phyloP scores from a whole-genome alignment of 2,113 vertebrate species.

The Stomatorhinus ivindoensis region DNA sequence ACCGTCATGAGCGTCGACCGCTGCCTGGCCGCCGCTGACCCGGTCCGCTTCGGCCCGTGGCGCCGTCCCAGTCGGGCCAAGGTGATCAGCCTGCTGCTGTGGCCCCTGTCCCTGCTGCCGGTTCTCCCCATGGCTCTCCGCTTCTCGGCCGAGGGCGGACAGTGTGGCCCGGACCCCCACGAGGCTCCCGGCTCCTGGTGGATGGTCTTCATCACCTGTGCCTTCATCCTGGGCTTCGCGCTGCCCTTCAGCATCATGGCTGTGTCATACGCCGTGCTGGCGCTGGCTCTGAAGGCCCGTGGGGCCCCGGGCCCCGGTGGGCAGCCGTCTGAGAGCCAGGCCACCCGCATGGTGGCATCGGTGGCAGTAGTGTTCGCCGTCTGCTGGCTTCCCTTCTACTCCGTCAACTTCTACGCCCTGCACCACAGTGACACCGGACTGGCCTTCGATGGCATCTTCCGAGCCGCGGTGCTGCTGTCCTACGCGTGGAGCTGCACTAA shows the following conservation, averaged over 20 bases:
- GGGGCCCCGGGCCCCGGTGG: slow-evolving; percentile 21
- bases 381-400: slow-evolving; percentile 68
- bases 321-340: slow-evolving; percentile 48
- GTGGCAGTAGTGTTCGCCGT: slow-evolving; percentile 57
- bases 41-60: slow-evolving; percentile 51
- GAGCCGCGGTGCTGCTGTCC: slow-evolving; percentile 59
- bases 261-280: slow-evolving; percentile 45
- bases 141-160: slow-evolving; percentile 42
- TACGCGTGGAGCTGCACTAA: slow-evolving; percentile 69
- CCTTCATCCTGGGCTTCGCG: slow-evolving; percentile 61
- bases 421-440: slow-evolving; percentile 6
- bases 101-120: slow-evolving; percentile 57
- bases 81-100: slow-evolving; percentile 48
- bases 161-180: slow-evolving; percentile 45
- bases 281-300: slow-evolving; percentile 43
- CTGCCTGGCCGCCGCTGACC: slow-evolving; percentile 56
- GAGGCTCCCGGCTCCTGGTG: slow-evolving; percentile 40
- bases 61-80: slow-evolving; percentile 49
- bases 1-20: slow-evolving; percentile 65
- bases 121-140: slow-evolving; percentile 63
- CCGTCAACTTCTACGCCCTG: slow-evolving; percentile 59
- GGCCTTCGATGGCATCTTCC: slow-evolving; percentile 47
- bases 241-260: slow-evolving; percentile 57
- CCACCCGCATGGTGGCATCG: slow-evolving; percentile 60
- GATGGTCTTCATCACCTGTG: slow-evolving; percentile 55